Percentiles rank a stretch among this genome's conserved stretches.
Conservation (phyloP, 2,797 vertebrate genomes). For the Myiotriccus ornatus region DNA sequence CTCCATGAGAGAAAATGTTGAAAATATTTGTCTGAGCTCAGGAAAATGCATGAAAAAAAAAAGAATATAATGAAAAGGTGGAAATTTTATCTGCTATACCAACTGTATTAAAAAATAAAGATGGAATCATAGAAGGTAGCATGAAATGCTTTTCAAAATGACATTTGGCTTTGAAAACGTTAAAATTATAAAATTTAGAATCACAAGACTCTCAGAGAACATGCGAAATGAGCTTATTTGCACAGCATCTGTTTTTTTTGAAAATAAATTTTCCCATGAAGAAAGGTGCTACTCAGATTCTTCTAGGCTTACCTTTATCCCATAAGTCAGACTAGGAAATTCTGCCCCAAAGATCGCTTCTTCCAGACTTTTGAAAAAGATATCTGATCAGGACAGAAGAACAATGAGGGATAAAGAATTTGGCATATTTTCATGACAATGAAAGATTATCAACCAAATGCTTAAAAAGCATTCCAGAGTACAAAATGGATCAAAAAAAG, state of each 20-base stretch:
- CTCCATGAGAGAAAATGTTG: neutral
- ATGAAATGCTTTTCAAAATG: neutral
- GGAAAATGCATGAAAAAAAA: neutral
- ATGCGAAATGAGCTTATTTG: neutral
- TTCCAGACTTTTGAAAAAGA: neutral
- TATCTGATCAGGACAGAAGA: neutral
- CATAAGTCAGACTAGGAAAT: neutral
- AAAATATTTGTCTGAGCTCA: neutral
- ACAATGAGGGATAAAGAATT: neutral
- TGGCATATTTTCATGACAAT: neutral
- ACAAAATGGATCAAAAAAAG: neutral
- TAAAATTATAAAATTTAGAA: neutral
- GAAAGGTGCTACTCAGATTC: neutral
- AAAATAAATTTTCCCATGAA: neutral
- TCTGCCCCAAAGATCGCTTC: neutral
- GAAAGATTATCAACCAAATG: neutral
- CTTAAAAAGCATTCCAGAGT: neutral
- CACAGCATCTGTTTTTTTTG: neutral
- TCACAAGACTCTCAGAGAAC: neutral
- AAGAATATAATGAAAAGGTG: neutral
- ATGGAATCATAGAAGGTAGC: neutral
- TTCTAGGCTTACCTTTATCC: neutral
- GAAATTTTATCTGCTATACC: neutral
- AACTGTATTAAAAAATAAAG: neutral
- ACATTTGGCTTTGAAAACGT: neutral